Base-by-base conservation (phyloP, 2,113 vertebrate genomes). In the Scalopus aquaticus region DNA sequence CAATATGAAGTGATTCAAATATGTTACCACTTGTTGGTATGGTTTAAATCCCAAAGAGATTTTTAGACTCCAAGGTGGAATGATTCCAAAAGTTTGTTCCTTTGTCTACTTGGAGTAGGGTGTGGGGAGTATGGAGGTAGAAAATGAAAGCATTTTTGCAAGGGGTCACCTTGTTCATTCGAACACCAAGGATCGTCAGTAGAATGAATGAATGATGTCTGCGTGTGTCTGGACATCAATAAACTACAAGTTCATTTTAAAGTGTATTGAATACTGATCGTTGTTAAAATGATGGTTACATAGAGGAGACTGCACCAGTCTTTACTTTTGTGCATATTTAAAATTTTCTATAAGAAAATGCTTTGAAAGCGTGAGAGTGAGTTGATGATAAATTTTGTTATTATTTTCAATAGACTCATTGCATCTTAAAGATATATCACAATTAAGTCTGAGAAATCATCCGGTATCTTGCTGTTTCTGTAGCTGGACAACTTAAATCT, bases 131-230 rank as follows among this genome's bases (percentile, higher is more conserved):
- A 5, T 56, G 54, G 19, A 42, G 35, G 46, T 60, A 86, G 84
- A 93, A 93, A 96, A 95, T 72, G 15, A 56, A 86, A n/a, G 42
- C 35, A 64, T 42, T 93, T 88, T 37, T 81, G 30, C 32, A 92
- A 91, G 72, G 22, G 93, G 13, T 89, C 28, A 30, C 42, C 30
- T 44, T 39, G 80, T 85, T 26, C 6, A 58, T 65, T 64, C 64
- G 39, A 85, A 86, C 44, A 78, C 26, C n/a, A 62, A 85, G 15
- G 67, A 92, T 35, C 85, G 9, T 79, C 51, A 64, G 28, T 92
- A 78, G 42, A 92, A 79, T 62, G 69, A 65, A 90, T 35, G 37
- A 92, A 69, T 58, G 44, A 32, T 20, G 46, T 65, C 30, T 67
- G 80, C 19, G 73, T 56, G 30, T 74, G 28, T 62, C 54, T 62